Base-by-base conservation (phyloP, 2,888 invertebrate species). In the Callosobruchus maculatus region DNA sequence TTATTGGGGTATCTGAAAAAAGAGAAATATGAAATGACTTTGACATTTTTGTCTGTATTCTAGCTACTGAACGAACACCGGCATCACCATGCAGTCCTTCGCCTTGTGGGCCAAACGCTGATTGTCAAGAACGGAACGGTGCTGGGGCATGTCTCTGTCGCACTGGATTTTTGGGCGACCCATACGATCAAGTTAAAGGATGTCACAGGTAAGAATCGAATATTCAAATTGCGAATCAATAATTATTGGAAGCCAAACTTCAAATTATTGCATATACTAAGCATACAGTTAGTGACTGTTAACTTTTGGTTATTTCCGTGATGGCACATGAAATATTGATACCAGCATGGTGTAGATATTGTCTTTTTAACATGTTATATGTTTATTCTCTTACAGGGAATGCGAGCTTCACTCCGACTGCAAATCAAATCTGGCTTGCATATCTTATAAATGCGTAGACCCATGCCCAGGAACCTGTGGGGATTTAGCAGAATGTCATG, bases 401-500 rank as follows among this genome's bases (percentile, higher is more conserved):
- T 96, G 96, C 83, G 95, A 95, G 87, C 88, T 86, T 72, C 95
- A 94, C 83, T 90, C 90, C 68, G 95, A 96, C 78, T 96, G 96
- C 81, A 87, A 90, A n/a, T 86, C 90, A 0, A 89, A 90, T 75
- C 88, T 94, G 77, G 92, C 95, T 21, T 97, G 97, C 83, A 92
- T 93, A 31, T 91, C 94, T 70, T 94, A 91, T 82, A 95, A 95
- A 87, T 97, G 97, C 83, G 89, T 93, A 26, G 94, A 96, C 87
- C 96, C 96, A 0, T 96, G 96, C 82, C 92, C 92, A 0, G 94
- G 94, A 78, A 94, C 94, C 21, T 97, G 97, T 84, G 96, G 96
- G 20, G 90, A 90, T 71, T 90, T 92, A 78, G 95, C 96, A 7
- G 91, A 93, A 82, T 96, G 96, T 82, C 90, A 89, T 13, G 94